Percentiles rank a stretch among this genome's conserved stretches.
These are phyloP conservation scores for Zaprionus africanus DNA, from an alignment of 1,140 invertebrate genomes.

Conservation along the genomic window DNA sequence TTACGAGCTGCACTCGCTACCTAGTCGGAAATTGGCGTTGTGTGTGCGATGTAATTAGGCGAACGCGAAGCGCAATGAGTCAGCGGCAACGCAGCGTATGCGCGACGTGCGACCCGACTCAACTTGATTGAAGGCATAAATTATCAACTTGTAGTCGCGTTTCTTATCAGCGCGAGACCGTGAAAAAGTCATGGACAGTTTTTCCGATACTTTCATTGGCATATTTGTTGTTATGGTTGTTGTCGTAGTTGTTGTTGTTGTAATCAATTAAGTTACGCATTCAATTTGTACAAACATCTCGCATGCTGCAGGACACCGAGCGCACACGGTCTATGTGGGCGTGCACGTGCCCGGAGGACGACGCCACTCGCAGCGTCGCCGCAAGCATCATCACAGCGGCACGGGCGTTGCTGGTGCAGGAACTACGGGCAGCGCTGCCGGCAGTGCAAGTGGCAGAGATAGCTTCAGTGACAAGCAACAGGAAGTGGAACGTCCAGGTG, in stretches of 20 bases:
- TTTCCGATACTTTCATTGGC: neutral
- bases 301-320: conserved; percentile 90
- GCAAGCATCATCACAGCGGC: conserved; percentile 89
- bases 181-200: neutral
- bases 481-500: conserved; percentile 80
- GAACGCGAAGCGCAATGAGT: conserved; percentile 34
- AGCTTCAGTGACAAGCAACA: conserved; percentile 70
- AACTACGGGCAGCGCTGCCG: conserved; percentile 40
- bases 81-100: conserved; percentile 47
- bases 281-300: conserved; percentile 50
- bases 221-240: neutral
- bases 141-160: conserved; percentile 23
- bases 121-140: conserved; percentile 25
- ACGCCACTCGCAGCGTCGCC: conserved; percentile 90
- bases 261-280: conserved; percentile 34
- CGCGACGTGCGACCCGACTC: conserved; percentile 14
- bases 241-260: conserved; percentile 12
- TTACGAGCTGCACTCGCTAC: conserved; percentile 2
- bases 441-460: conserved; percentile 56
- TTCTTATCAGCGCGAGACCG: conserved; percentile 23
- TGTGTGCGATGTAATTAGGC: conserved; percentile 40
- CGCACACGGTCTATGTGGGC: conserved; percentile 94
- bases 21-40: conserved; percentile 49
- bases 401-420: conserved; percentile 35
- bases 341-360: conserved; percentile 92